Percentiles rank a stretch among this genome's conserved stretches.
These are phyloP conservation scores for Notiomystis cincta DNA, from an alignment of 2,113 vertebrate genomes.

Conservation along the genomic window DNA sequence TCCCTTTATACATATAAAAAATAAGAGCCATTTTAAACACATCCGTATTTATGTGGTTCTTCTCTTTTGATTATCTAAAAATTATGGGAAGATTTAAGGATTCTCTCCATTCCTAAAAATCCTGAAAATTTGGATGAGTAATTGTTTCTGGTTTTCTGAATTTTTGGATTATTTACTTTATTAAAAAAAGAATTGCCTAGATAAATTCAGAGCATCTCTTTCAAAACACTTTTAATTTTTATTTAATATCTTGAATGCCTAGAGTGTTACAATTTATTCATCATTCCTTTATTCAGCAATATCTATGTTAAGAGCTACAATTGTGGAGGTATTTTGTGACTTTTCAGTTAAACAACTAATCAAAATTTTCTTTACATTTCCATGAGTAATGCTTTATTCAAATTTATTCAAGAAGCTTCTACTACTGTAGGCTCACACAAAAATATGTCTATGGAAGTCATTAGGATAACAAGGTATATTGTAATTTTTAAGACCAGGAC, in stretches of 20 bases:
- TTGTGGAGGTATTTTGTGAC: background rate
- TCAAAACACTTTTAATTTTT: background rate
- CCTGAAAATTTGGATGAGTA: background rate
- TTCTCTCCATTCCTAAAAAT: background rate
- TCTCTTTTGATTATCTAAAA: background rate
- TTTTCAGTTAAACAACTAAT: background rate
- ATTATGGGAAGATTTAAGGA: background rate
- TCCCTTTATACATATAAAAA: background rate
- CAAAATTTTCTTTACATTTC: background rate
- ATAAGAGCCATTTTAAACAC: background rate
- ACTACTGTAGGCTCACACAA: background rate
- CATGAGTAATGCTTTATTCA: background rate
- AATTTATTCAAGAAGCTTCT: background rate
- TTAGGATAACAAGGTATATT: background rate
- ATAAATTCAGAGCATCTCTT: background rate
- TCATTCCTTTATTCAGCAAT: background rate
- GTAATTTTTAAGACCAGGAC: background rate
- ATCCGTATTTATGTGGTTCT: background rate
- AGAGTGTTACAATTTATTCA: background rate
- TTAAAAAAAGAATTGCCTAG: background rate
- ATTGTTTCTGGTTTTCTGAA: background rate
- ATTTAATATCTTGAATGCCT: background rate
- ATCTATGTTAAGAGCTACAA: background rate
- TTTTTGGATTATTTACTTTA: background rate
- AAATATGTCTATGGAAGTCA: background rate